Evolutionary conservation across 2,113 vertebrate species (phyloP), one percentile per base, ranked within the genome.

Genomic region (Damaliscus lunatus): DNA sequence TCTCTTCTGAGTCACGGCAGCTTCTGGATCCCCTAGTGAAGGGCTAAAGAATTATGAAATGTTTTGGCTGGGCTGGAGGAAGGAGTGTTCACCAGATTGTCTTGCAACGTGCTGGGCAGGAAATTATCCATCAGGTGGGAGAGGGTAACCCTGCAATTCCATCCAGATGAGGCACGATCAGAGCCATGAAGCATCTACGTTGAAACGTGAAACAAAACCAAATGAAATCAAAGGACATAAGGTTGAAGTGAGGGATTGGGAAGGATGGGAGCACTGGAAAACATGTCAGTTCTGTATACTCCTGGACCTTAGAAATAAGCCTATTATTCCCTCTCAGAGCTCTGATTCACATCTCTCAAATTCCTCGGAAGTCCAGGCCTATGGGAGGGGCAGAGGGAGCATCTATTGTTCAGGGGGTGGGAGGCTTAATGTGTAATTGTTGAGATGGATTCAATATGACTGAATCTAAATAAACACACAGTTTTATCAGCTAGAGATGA

Each of bases 51-150:
- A 91, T 97, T 97, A 96, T 96, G 43, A 96, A 96, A n/a, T 8
- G n/a, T 74, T 94, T 97, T 67, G 60, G 92, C 31, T 0, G 57
- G 48, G 91, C 50, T 57, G 88, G 98, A 98, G 98, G 98, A 98
- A 99, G 95, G 98, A 46, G 93, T 33, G 71, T 33, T 98, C 98
- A 86, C 98, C 98, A 99, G 98, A 93, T 94, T 60, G 98, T 83
- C 96, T 97, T 97, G 95, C 97, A 98, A 94, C 55, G 90, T 81
- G 97, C 97, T 55, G 84, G 89, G 92, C 99, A 99, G 99, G 99
- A 99, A 99, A 98, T 97, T 98, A 99, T 99, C 98, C 96, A 98
- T 99, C 99, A 99, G 98, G 97, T 98, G 29, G 52, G 52, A 96
- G 96, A 98, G 94, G 94, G 52, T 52, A 95, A 74, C 2, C 2